Base-by-base conservation (phyloP, 2,797 vertebrate species). In the Rhynchonycteris naso region DNA sequence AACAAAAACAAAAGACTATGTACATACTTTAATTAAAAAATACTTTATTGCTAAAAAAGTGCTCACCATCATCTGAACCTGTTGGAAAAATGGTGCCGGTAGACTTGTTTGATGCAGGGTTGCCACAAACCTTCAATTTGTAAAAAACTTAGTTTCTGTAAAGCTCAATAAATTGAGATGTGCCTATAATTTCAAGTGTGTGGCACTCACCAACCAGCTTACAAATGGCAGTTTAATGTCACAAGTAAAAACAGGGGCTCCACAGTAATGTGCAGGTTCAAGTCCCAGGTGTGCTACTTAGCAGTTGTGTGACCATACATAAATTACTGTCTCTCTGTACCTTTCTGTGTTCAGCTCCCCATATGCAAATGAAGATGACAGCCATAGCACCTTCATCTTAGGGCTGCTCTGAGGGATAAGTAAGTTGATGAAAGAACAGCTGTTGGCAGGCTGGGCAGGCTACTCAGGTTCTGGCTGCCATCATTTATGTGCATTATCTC, bases 371-470 rank as follows among this genome's bases (percentile, higher is more conserved):
- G 9, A 24, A 19, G 50, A 16, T 33, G 28, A 33, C 3, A 30
- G 71, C 33, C 15, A 19, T 2, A 4, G 74, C 12, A 0, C 18
- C 24, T 65, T 52, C 5, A 0, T 33, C 21, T 47, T 1, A 87
- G 54, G 24, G 4, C 2, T 28, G 15, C 54, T 47, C 76, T 52
- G 38, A 72, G 65, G 47, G 26, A 13, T 33, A 35, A 66, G 1
- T 4, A 2, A 81, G n/a, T 43, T 43, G 21, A 19, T 18, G 33
- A n/a, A 54, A 71, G 58, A 65, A 10, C 26, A 16, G 72, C 2
- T 2, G n/a, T 9, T 3, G 7, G 16, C 16, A 7, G 0, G 0
- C 12, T 6, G 11, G 16, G 14, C 68, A 19, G 38, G 24, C 10
- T 3, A 30, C 47, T 63, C 28, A 43, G 26, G 43, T 6, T n/a